Base-by-base conservation (phyloP, 2,888 invertebrate species). In the Drosophila falleni region DNA sequence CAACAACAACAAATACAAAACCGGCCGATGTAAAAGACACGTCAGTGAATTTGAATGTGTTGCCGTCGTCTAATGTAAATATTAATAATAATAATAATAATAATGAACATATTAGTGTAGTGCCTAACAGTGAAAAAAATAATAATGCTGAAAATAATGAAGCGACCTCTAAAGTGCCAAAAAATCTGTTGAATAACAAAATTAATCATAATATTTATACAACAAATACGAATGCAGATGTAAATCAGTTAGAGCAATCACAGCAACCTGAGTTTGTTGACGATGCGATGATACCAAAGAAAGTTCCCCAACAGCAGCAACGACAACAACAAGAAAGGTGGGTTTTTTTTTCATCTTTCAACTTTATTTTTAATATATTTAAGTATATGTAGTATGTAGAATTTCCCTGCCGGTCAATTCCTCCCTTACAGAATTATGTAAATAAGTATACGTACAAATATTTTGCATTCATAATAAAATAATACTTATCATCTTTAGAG, bases 101-200 rank as follows among this genome's bases (percentile, higher is more conserved):
- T 41, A 58, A 66, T 3, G 64, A 81, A 46, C 51, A 70, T 70
- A 51, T 66, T 76, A 79, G 82, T 87, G 61, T 76, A 79, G 74
- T 73, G 64, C 56, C 59, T 63, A 15, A 42, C 16, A 71, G 62
- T 66, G 71, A 65, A 58, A 50, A 41, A 56, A 54, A 46, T 54
- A 62, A 44, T 66, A 59, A 58, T 35, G 80, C 83, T 71, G 84
- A 81, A 72, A 86, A 85, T 61, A 81, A 72, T 68, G 41, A 60
- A 31, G 33, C 42, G 60, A n/a, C 42, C 23, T 33, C 41, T 54
- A 42, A 53, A 59, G 64, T 64, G 64, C 64, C 64, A 64, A 64
- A 64, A 50, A 54, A 55, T 53, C 42, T 64, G 37, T 74, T 78
- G 35, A 69, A 58, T 49, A 44, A 64, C 33, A 64, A 78, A 71